Conservation (phyloP, 2,797 vertebrate genomes). For the Spinus pinus region DNA sequence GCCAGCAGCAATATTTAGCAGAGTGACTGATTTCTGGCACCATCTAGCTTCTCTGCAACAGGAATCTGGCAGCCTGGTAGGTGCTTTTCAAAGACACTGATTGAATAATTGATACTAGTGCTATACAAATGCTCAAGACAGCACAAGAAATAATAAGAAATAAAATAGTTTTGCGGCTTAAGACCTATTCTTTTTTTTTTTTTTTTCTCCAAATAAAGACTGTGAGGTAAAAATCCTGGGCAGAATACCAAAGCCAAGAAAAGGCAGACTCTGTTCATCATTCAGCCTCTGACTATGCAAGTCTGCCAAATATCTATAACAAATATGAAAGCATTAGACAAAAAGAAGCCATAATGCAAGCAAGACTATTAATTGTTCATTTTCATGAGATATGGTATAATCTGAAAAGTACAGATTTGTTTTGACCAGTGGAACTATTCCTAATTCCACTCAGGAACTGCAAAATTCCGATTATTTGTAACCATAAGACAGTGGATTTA, state of each 20-base stretch:
- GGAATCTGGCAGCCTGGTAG: conserved; percentile 41
- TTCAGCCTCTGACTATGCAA: not conserved
- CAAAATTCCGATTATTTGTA: not conserved
- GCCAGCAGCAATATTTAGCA: conserved; percentile 59
- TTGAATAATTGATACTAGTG: conserved; percentile 22
- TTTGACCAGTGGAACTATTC: not conserved
- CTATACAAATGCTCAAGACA: not conserved
- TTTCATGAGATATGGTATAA: not conserved
- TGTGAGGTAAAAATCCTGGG: not conserved
- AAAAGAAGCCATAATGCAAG: not conserved
- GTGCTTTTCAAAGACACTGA: conserved; percentile 25
- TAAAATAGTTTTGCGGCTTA: not conserved
- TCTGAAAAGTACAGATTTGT: not conserved
- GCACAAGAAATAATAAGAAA: not conserved
- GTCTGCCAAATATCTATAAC: not conserved
- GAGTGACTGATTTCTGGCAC: conserved; percentile 61
- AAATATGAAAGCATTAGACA: not conserved
- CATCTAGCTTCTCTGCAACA: not conserved
- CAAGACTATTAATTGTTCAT: not conserved
- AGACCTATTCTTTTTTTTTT: not conserved
- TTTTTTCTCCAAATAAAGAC: not conserved
- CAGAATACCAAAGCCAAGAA: not conserved
- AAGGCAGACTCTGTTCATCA: not conserved
- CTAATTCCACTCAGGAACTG: not conserved
- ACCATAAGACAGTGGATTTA: not conserved